Evolutionary conservation across 2,113 vertebrate genomes (phyloP).

Genomic region (Machaerirhynchus nigripectus): DNA sequence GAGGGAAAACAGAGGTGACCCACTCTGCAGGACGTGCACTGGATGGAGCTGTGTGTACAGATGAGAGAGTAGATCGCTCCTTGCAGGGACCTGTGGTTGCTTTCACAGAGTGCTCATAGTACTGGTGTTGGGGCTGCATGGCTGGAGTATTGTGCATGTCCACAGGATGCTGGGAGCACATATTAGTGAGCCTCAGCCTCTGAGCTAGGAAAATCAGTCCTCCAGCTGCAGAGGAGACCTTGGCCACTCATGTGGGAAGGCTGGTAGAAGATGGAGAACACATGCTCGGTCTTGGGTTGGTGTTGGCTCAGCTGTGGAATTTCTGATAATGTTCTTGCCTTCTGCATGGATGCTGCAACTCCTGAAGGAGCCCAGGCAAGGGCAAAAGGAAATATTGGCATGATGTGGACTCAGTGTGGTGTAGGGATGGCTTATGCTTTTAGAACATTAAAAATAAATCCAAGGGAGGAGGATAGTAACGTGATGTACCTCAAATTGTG

Average conservation of each 20-base stretch:
- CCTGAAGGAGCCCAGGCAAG: neutral
- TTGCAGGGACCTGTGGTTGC: fast-evolving
- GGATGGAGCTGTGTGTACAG: neutral
- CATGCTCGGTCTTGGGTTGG: neutral
- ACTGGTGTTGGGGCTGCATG: neutral
- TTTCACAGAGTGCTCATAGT: neutral
- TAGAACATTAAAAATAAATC: neutral
- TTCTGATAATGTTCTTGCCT: neutral
- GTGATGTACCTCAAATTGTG: neutral
- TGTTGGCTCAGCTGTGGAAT: neutral
- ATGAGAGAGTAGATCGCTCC: fast-evolving
- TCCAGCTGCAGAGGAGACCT: neutral
- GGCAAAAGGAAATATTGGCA: neutral
- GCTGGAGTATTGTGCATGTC: neutral
- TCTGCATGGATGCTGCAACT: neutral
- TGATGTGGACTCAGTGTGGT: neutral
- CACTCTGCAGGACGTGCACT: fast-evolving
- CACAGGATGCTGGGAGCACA: fast-evolving
- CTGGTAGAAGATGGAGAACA: neutral
- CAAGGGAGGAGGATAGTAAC: neutral
- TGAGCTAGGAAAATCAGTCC: neutral
- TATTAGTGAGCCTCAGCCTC: neutral
- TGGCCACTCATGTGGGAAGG: neutral
- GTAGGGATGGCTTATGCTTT: neutral
- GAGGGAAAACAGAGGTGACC: neutral